Percentiles rank a stretch among this genome's conserved stretches.
phyloP scores from a whole-genome alignment of 2,888 invertebrate species.

The Argynnis bischoffii region DNA sequence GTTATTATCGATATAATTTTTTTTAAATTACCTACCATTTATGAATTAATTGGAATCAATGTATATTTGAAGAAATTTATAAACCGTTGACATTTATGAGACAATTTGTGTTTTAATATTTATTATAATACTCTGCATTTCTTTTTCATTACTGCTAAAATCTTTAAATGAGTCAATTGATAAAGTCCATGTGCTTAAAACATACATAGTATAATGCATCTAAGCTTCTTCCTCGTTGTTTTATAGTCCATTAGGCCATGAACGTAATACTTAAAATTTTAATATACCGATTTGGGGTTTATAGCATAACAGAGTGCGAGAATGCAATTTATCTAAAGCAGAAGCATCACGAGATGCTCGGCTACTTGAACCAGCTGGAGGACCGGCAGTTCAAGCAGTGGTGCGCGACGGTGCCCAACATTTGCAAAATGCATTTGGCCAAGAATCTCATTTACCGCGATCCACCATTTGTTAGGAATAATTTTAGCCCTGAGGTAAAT shows the following conservation, averaged over 20 bases:
- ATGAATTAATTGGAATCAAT: too few species aligned
- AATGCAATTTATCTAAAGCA: constrained; percentile 77
- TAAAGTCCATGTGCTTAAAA: too few species aligned
- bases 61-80: too few species aligned
- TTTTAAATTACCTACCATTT: background rate
- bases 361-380: constrained; percentile 84
- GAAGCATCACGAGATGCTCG: constrained; percentile 86
- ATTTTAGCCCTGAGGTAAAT: constrained; percentile 85
- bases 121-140: too few species aligned
- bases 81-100: too few species aligned
- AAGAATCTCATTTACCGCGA: constrained; percentile 83
- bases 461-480: constrained; percentile 82
- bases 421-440: constrained; percentile 84
- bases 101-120: too few species aligned
- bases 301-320: constrained; percentile 83
- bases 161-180: too few species aligned
- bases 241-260: background rate
- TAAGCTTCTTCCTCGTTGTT: too few species aligned
- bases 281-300: background rate
- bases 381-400: constrained; percentile 86
- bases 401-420: constrained; percentile 84
- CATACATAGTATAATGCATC: too few species aligned
- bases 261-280: too few species aligned
- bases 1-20: constrained; percentile 43
- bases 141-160: too few species aligned